Percentiles rank a stretch among this genome's conserved stretches.
These are phyloP conservation scores for Caenorhabditis sp. DNA, from an alignment of 2,888 invertebrate species.

Conservation along the genomic window DNA sequence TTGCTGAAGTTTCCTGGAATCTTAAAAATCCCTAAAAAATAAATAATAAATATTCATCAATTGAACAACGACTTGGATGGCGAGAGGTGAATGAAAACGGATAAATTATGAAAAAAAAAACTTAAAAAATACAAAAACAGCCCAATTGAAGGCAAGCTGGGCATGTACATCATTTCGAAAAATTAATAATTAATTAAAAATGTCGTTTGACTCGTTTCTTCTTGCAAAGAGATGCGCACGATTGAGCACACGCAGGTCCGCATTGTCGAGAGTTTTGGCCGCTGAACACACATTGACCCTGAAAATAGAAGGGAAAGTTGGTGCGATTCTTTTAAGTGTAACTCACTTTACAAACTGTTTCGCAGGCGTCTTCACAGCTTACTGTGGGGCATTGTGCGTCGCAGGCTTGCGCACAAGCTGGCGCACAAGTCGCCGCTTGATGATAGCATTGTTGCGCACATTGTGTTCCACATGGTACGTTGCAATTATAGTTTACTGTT, in stretches of 20 bases:
- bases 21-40: no score
- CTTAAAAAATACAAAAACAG: no score
- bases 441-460: slow-evolving; percentile 50
- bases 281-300: slow-evolving; percentile 51
- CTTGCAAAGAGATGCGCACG: slow-evolving; percentile 46
- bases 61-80: no score
- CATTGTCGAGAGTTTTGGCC: slow-evolving; percentile 49
- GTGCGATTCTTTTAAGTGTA: background rate
- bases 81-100: no score
- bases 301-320: background rate
- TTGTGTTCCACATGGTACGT: slow-evolving; percentile 49
- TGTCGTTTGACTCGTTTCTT: slow-evolving; percentile 47
- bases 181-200: background rate
- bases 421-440: slow-evolving; percentile 45
- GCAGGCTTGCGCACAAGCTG: slow-evolving; percentile 45
- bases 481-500: slow-evolving; percentile 49
- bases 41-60: no score
- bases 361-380: slow-evolving; percentile 49
- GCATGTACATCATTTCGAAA: no score
- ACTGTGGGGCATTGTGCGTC: slow-evolving; percentile 51
- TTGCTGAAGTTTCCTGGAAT: no score
- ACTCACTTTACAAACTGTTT: slow-evolving; percentile 45
- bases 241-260: slow-evolving; percentile 50
- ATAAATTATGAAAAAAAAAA: no score
- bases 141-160: no score